Percentiles rank a stretch among this genome's conserved stretches.
These are phyloP conservation scores for Pantelozetes paolii DNA, from an alignment of 2,888 invertebrate genomes.

Conservation along the genomic window DNA sequence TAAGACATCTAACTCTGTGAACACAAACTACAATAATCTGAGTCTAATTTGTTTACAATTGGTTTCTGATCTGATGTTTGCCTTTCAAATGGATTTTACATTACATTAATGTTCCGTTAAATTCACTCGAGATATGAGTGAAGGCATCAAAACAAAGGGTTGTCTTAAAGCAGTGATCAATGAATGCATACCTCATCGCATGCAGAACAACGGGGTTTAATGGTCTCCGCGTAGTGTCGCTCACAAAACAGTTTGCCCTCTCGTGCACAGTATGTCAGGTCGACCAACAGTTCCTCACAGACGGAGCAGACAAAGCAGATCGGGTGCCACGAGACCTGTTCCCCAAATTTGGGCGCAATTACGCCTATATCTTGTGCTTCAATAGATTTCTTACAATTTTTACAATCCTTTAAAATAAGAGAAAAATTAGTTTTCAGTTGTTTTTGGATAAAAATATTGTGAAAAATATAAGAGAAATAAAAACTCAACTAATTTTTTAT, in stretches of 20 bases:
- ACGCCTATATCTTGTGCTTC: conserved; percentile 76
- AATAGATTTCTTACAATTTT: conserved; percentile 73
- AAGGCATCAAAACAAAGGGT: no score
- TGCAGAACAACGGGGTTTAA: conserved; percentile 90
- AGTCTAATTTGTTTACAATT: no score
- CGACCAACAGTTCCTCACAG: conserved; percentile 88
- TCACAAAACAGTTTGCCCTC: conserved; percentile 85
- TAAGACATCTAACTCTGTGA: conserved; percentile 19
- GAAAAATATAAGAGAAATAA: no score
- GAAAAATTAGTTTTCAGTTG: no score
- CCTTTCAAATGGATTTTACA: no score
- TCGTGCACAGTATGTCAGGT: conserved; percentile 89
- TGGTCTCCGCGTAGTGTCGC: conserved; percentile 90
- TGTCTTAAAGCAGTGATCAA: not conserved
- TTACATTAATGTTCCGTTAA: no score
- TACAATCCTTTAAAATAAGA: conserved; percentile 77
- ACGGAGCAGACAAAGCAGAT: conserved; percentile 83
- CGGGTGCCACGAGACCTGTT: conserved; percentile 68
- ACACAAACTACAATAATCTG: conserved; percentile 13
- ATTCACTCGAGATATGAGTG: no score
- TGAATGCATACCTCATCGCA: conserved; percentile 87
- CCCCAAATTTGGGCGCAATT: conserved; percentile 74
- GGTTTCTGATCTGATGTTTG: no score
- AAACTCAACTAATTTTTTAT: conserved; percentile 42
- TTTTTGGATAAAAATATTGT: no score